Conservation (phyloP, 2,888 invertebrate genomes). For the Gasteruption jaculator region DNA sequence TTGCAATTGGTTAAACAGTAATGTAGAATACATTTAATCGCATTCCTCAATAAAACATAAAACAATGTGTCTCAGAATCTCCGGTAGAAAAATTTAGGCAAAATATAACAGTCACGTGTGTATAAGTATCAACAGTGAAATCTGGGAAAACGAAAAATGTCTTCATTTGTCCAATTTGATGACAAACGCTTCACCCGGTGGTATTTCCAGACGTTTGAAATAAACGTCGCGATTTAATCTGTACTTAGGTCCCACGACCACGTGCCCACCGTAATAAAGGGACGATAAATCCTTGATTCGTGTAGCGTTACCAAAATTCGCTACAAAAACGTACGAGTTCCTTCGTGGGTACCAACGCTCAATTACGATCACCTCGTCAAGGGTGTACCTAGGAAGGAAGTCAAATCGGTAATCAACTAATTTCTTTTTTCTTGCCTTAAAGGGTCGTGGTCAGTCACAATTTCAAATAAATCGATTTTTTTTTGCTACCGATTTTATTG, state of each 20-base stretch:
- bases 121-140: no score
- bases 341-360: slow-evolving; percentile 77
- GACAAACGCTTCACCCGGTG: slow-evolving; percentile 62
- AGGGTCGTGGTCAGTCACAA: no score
- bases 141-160: not conserved
- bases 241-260: slow-evolving; percentile 56
- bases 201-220: slow-evolving; percentile 56
- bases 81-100: no score
- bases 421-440: no score
- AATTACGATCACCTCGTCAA: slow-evolving; percentile 63
- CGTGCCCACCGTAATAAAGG: slow-evolving; percentile 70
- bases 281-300: slow-evolving; percentile 69
- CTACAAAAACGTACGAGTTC: slow-evolving; percentile 71
- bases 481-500: not conserved
- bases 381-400: slow-evolving; percentile 52
- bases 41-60: no score
- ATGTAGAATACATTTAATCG: no score
- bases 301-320: slow-evolving; percentile 63
- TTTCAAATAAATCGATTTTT: slow-evolving; percentile 3
- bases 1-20: no score
- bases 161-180: slow-evolving; percentile 59
- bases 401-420: no score
- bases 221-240: slow-evolving; percentile 51
- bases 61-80: no score
- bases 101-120: no score